These are phyloP conservation scores for Polypterus bichir DNA, from an alignment of 2,113 vertebrate genomes.

Conservation along the genomic window DNA sequence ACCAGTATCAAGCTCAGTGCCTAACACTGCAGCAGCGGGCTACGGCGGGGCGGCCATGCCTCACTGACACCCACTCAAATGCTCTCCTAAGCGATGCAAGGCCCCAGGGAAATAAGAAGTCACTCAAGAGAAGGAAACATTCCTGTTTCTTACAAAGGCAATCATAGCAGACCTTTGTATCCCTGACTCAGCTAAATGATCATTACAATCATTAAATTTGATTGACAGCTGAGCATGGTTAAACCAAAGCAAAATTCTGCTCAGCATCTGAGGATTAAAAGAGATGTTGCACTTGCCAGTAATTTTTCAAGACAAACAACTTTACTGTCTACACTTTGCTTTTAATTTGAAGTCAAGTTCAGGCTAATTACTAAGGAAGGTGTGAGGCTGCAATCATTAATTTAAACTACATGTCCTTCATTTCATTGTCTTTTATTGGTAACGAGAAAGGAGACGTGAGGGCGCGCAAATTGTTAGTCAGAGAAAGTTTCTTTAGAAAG, in stretches of 20 bases:
- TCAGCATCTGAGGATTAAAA: constrained; percentile 39
- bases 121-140: constrained; percentile 9
- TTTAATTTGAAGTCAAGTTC: constrained; percentile 41
- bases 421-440: constrained; percentile 23
- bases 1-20: too few species aligned
- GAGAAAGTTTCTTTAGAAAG: too few species aligned
- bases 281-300: constrained; percentile 35
- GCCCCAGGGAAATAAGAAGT: neutral
- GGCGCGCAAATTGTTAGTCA: too few species aligned
- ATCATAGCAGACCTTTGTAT: constrained; percentile 14
- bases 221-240: constrained; percentile 32
- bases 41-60: too few species aligned
- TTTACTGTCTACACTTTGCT: constrained; percentile 35
- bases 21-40: too few species aligned
- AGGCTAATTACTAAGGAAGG: constrained; percentile 54
- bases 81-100: too few species aligned
- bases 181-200: constrained; percentile 28
- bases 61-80: too few species aligned
- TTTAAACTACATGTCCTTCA: constrained; percentile 35
- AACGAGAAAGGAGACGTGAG: too few species aligned
- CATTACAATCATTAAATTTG: constrained; percentile 38
- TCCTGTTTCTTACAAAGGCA: neutral
- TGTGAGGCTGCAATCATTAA: constrained; percentile 55
- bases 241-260: constrained; percentile 29
- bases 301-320: constrained; percentile 57